Conservation (phyloP, 2,113 vertebrate genomes). For the Geococcyx californianus region DNA sequence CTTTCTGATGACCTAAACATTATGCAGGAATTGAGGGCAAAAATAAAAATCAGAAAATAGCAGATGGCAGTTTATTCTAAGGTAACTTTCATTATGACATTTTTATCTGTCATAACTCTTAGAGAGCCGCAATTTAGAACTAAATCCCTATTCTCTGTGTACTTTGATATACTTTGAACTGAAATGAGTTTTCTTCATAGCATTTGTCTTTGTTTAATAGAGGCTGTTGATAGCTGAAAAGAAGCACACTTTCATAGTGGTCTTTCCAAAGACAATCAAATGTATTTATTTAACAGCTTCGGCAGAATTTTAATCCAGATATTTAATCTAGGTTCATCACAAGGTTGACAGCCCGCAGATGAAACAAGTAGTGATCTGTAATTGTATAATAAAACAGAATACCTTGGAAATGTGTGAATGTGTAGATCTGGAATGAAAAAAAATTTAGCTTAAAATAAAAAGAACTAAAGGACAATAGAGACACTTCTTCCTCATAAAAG, state of each 20-base stretch:
- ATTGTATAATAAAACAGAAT: not conserved
- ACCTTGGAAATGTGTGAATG: not conserved
- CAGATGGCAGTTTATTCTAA: not conserved
- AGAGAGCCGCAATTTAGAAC: not conserved
- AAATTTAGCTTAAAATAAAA: not conserved
- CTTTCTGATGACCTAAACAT: not conserved
- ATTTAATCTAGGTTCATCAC: not conserved
- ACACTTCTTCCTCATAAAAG: not conserved
- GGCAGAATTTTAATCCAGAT: not conserved
- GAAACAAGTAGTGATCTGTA: not conserved
- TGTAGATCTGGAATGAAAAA: not conserved
- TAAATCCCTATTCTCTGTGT: not conserved
- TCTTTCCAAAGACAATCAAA: not conserved
- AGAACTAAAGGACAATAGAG: not conserved
- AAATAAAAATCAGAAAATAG: not conserved
- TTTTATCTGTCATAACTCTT: not conserved
- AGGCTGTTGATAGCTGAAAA: not conserved
- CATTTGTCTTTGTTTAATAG: not conserved
- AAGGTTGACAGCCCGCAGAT: not conserved
- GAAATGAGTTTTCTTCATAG: not conserved
- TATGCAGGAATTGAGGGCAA: not conserved
- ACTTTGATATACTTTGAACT: not conserved
- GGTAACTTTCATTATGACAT: not conserved
- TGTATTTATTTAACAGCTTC: not conserved
- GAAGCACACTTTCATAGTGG: not conserved